Base-by-base conservation (phyloP, 2,113 vertebrate species). In the Tetrax tetrax region DNA sequence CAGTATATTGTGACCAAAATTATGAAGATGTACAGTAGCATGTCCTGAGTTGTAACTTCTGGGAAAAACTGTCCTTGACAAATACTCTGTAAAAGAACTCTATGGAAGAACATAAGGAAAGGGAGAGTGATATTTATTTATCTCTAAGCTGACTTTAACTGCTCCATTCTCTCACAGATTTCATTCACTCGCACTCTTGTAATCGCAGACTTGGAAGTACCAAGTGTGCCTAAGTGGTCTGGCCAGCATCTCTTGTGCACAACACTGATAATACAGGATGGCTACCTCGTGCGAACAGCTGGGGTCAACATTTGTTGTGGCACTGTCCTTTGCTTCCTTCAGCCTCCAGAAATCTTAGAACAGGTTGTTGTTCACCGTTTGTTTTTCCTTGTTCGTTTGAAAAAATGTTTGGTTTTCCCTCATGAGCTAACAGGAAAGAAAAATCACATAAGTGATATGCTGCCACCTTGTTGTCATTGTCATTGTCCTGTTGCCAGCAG, bases 271-370 rank as follows among this genome's bases (percentile, higher is more conserved):
- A 60, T 13, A 66, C 2, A 5, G 5, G 33, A 76, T 37, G 15
- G 4, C 29, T 60, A 38, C 6, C 23, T 51, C 17, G 23, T 0
- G 1, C 35, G 12, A 92, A 45, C 12, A 50, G 7, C 0, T 57
- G 20, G 31, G 23, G 50, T 72, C 63, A 80, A 66, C 37, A 51
- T 14, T 68, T 41, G 5, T 19, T 48, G 60, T 1, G 6, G 12
- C 23, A 59, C 24, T 7, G 10, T 76, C n/a, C 51, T 78, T 59
- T 43, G 21, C 25, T 91, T 89, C 74, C 27, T 74, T 92, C 80
- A 70, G 37, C 10, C 72, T 37, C 37, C 19, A 59, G 66, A 91
- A 81, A 50, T 70, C 69, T 53, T 72, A 64, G 8, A 35, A 59
- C 6, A 38, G 13, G 21, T 8, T 65, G 21, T 24, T 48, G 9